Conservation (phyloP, 2,797 vertebrate species). For the Danio aesculapii region DNA sequence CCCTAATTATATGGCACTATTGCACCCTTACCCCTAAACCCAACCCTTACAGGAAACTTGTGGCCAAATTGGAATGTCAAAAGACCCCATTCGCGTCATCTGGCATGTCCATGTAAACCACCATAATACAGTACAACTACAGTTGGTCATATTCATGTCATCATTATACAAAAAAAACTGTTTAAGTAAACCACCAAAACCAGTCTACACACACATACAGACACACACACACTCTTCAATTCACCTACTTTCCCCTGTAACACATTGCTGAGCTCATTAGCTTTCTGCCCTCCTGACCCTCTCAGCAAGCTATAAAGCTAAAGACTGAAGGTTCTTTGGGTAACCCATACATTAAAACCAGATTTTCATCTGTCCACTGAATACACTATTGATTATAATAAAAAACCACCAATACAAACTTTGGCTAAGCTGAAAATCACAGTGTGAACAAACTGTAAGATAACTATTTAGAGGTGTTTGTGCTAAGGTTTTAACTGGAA, state of each 20-base stretch:
- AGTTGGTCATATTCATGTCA: too few relatives aligned
- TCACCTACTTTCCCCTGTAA: slow-evolving; percentile 24
- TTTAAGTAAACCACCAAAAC: too few relatives aligned
- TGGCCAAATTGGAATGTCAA: too few relatives aligned
- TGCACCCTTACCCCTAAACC: too few relatives aligned
- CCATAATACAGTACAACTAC: too few relatives aligned
- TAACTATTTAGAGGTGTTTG: not conserved
- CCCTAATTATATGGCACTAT: too few relatives aligned
- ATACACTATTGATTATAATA: not conserved
- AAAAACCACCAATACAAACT: not conserved
- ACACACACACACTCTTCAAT: not conserved
- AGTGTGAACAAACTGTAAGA: not conserved
- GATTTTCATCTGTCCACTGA: not conserved
- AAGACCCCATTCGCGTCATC: too few relatives aligned
- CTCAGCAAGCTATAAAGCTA: slow-evolving; percentile 36
- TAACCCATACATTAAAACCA: not conserved
- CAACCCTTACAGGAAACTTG: too few relatives aligned
- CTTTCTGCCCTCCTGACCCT: slow-evolving; percentile 55
- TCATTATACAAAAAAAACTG: too few relatives aligned
- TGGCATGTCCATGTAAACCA: too few relatives aligned
- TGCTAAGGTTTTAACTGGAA: not conserved
- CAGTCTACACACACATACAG: not conserved
- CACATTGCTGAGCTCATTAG: slow-evolving; percentile 49
- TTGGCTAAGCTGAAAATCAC: not conserved
- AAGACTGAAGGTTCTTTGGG: slow-evolving; percentile 2